A percentile compares a stretch with the other conserved stretches of the same genome.
phyloP scores from a whole-genome alignment of 1,140 invertebrate genomes.

The Drosophila biarmipes region DNA sequence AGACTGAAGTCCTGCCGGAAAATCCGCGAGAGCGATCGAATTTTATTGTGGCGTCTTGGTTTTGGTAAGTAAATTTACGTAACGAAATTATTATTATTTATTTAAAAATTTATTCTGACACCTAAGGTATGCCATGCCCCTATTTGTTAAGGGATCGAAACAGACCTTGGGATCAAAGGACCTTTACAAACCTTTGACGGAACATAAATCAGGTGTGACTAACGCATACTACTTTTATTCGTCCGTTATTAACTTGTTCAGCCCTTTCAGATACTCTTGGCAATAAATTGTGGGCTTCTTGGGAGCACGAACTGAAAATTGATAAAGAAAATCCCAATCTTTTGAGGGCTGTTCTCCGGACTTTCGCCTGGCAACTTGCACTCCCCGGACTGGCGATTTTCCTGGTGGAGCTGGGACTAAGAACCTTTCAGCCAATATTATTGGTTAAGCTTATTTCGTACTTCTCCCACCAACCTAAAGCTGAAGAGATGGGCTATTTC shows the following conservation, averaged over 20 bases:
- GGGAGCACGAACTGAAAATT: conserved; percentile 57
- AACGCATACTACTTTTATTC: too few species aligned
- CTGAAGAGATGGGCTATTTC: conserved; percentile 87
- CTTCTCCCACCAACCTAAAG: conserved; percentile 83
- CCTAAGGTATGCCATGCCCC: conserved; percentile 86
- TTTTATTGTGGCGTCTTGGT: conserved; percentile 74
- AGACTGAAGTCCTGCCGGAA: conserved; percentile 75
- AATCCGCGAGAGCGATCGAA: conserved; percentile 77
- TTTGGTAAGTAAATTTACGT: conserved; percentile 60
- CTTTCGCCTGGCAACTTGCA: conserved; percentile 69
- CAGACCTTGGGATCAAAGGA: conserved; percentile 86
- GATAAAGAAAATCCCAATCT: conserved; percentile 64
- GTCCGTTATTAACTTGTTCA: neutral
- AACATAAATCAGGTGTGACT: conserved; percentile 85
- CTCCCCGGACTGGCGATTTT: conserved; percentile 69
- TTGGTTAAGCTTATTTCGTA: conserved; percentile 90
- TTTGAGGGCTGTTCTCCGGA: conserved; percentile 53
- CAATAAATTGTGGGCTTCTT: conserved; percentile 62
- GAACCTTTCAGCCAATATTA: conserved; percentile 89
- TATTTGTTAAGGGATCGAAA: conserved; percentile 85
- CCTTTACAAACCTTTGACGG: conserved; percentile 86
- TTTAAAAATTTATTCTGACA: too few species aligned
- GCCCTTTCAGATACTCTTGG: conserved; percentile 68
- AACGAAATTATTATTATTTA: too few species aligned
- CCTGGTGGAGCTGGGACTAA: conserved; percentile 67